A percentile compares a stretch with the other conserved stretches of the same genome.
phyloP scores from a whole-genome alignment of 64 coral and sea anemone genomes.

The Montipora efflorescens region DNA sequence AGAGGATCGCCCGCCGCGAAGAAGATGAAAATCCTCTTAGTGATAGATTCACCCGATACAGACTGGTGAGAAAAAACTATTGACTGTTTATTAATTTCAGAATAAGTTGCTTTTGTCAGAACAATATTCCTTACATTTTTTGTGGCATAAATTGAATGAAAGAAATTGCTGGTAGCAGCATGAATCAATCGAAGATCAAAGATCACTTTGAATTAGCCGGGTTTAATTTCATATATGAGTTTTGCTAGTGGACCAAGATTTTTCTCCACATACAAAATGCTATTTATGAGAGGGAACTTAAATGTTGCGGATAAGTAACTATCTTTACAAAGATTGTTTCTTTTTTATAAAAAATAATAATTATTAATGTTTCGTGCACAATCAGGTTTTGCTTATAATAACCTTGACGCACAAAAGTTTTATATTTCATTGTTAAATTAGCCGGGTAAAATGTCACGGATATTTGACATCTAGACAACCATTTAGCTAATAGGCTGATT shows the following conservation, averaged over 20 bases:
- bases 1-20: constrained; percentile 71
- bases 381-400: no score
- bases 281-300: no score
- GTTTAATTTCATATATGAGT: background rate
- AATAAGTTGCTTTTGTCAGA: background rate
- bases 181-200: constrained; percentile 20
- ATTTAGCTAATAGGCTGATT: constrained; percentile 51
- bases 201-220: background rate
- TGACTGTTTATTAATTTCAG: background rate
- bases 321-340: no score
- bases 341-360: no score
- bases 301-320: no score
- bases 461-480: background rate
- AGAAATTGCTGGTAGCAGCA: background rate
- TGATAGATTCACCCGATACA: constrained; percentile 88
- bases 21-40: constrained; percentile 88
- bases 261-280: background rate
- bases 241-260: background rate
- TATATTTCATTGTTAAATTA: background rate
- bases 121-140: background rate
- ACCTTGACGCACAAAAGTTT: background rate
- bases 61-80: constrained; percentile 77
- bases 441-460: background rate
- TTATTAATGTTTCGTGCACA: no score
- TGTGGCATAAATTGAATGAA: background rate